These are phyloP conservation scores for Ericerus pela DNA, from an alignment of 1,140 invertebrate species.

Conservation along the genomic window DNA sequence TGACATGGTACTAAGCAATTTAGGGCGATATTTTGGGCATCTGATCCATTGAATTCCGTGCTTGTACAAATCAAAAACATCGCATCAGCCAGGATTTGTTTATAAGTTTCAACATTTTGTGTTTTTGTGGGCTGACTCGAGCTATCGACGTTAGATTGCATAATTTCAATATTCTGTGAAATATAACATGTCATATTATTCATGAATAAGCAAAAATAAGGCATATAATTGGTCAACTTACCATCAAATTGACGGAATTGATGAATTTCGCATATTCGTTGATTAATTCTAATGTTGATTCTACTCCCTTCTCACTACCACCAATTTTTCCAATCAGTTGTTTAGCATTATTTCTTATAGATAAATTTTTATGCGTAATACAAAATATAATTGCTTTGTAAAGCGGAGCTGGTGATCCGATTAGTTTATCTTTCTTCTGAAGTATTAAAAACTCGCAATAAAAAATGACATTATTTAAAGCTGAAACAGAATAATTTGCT, in stretches of 20 bases:
- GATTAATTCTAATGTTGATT: background rate
- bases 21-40: conserved; percentile 33
- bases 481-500: too few relatives aligned
- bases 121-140: too few relatives aligned
- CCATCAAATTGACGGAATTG: conserved; percentile 2
- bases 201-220: too few relatives aligned
- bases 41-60: conserved; percentile 20
- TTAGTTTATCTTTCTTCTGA: conserved; percentile 41
- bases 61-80: conserved; percentile 21
- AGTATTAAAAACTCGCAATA: conserved; percentile 46
- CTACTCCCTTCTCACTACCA: background rate
- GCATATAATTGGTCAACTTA: background rate
- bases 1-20: conserved; percentile 49
- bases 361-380: conserved; percentile 33
- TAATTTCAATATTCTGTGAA: too few relatives aligned
- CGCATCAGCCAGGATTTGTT: conserved; percentile 24
- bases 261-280: background rate
- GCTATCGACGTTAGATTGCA: too few relatives aligned
- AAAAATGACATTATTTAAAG: conserved; percentile 41
- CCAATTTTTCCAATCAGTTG: background rate
- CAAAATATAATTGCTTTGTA: conserved; percentile 47
- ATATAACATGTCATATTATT: too few relatives aligned
- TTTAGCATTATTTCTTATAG: conserved; percentile 16
- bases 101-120: background rate
- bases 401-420: conserved; percentile 39